Evolutionary conservation across 2,888 invertebrate species (phyloP), one percentile per base, ranked within the genome.

Genomic region (Zygogramma bicolorata): DNA sequence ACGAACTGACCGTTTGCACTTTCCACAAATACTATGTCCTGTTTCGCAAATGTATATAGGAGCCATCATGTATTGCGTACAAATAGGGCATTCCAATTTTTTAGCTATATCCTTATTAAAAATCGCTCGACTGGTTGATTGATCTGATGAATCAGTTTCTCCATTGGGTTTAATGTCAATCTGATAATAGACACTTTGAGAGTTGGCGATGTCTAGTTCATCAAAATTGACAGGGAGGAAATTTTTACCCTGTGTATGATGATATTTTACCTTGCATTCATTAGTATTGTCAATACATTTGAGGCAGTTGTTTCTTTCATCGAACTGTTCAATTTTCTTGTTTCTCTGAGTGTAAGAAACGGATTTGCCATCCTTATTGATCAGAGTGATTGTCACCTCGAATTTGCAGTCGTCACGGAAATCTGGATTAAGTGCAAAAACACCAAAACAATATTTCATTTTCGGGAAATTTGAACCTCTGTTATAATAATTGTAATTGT

Each of bases 61-160:
- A 18, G 53, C 22, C 4, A 27, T 13, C 53, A 53, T 53, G n/a
- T 53, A 53, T n/a, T 25, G 53, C 6, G n/a, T 1, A n/a, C 53
- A 53, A 27, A 53, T 53, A 53, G 27, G 53, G 25, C 53, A 53
- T 53, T 53, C 53, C 27, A 53, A 10, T 53, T 53, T 53, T n/a
- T 53, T 53, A 5, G 53, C 18, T 25, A 53, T 0, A 13, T 53
- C 22, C 4, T 22, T 25, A 15, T 53, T 53, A n/a, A 13, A n/a
- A n/a, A 13, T 27, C n/a, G 5, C 3, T 53, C 25, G 13, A 38
- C 13, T 38, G 38, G 38, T 38, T 27, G 13, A n/a, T n/a, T n/a
- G n/a, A n/a, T n/a, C n/a, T n/a, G n/a, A n/a, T n/a, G n/a, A n/a
- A 5, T 20, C 13, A 18, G 2, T 5, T 53, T 53, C 5, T 6